phyloP scores from a whole-genome alignment of 2,797 vertebrate species.

The Neoniphon sammara region DNA sequence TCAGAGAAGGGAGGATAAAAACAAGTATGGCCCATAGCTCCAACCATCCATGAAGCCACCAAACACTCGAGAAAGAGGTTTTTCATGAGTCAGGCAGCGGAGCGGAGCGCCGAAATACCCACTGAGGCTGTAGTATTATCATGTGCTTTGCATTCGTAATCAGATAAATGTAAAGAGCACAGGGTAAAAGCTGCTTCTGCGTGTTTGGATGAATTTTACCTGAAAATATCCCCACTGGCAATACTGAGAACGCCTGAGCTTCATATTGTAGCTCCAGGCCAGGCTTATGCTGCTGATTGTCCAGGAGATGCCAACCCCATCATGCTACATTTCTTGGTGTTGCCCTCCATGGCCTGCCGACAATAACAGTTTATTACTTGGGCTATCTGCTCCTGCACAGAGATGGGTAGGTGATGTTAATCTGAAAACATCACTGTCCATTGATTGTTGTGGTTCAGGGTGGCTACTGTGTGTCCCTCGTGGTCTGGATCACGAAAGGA shows the following conservation, averaged over 20 bases:
- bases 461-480: constrained; percentile 43
- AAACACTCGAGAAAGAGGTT: constrained; percentile 23
- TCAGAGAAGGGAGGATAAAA: constrained; percentile 20
- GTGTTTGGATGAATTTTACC: constrained; percentile 16
- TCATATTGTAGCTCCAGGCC: constrained; percentile 26
- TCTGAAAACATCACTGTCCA: constrained; percentile 23
- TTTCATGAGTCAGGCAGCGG: constrained; percentile 30
- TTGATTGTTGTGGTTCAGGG: constrained; percentile 30
- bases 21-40: constrained; percentile 37
- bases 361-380: constrained; percentile 16
- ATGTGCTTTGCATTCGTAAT: constrained; percentile 60
- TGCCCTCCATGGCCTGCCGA: constrained; percentile 1
- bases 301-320: constrained; percentile 39
- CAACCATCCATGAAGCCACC: constrained; percentile 42
- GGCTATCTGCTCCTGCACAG: constrained; percentile 17
- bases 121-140: constrained; percentile 43
- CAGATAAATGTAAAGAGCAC: constrained; percentile 46
- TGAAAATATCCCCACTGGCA: constrained; percentile 11
- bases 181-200: background rate
- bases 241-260: constrained; percentile 40
- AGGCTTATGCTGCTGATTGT: constrained; percentile 44
- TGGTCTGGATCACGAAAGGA: constrained; percentile 48
- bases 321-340: constrained; percentile 27
- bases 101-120: constrained; percentile 30
- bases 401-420: constrained; percentile 24